phyloP scores from a whole-genome alignment of 30 jellyfish, hydroid and myxozoan species.

The Haliclystus octoradiatus region DNA sequence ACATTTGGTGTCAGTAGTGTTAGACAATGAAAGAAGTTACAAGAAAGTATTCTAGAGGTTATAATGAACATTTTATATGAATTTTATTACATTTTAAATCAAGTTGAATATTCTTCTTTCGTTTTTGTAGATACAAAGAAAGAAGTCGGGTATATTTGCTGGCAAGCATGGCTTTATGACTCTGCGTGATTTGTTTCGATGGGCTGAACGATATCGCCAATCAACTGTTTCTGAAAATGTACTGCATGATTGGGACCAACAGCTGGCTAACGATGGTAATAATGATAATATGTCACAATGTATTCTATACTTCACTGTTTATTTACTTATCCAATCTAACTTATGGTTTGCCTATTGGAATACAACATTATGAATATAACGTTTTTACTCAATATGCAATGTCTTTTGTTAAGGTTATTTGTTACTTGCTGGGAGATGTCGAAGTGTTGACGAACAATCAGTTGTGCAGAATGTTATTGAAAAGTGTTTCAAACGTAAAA shows the following conservation, averaged over 20 bases:
- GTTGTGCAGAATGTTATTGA: conserved; percentile 68
- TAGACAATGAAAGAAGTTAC: too few species aligned
- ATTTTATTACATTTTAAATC: too few species aligned
- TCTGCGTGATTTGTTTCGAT: conserved; percentile 82
- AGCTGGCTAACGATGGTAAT: conserved; percentile 90
- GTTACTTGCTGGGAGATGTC: conserved; percentile 89
- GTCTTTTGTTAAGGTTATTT: conserved; percentile 66
- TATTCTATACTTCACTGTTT: too few species aligned
- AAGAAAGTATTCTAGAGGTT: too few species aligned
- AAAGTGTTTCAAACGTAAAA: conserved; percentile 44
- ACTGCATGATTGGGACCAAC: conserved; percentile 94
- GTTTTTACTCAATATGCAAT: too few species aligned
- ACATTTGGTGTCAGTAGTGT: too few species aligned
- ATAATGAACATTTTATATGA: too few species aligned
- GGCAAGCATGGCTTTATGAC: conserved; percentile 96
- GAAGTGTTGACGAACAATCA: conserved; percentile 54
- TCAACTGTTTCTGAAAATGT: conserved; percentile 25
- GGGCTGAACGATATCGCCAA: conserved; percentile 92
- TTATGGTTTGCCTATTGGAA: too few species aligned
- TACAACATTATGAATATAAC: too few species aligned
- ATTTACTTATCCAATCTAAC: too few species aligned
- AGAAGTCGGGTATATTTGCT: conserved; percentile 82
- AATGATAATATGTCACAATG: neutral
- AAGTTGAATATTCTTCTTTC: too few species aligned
- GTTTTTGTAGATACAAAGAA: conserved; percentile 48